These are phyloP conservation scores for Hesperophylax magnus DNA, from an alignment of 1,140 invertebrate species.

Conservation along the genomic window DNA sequence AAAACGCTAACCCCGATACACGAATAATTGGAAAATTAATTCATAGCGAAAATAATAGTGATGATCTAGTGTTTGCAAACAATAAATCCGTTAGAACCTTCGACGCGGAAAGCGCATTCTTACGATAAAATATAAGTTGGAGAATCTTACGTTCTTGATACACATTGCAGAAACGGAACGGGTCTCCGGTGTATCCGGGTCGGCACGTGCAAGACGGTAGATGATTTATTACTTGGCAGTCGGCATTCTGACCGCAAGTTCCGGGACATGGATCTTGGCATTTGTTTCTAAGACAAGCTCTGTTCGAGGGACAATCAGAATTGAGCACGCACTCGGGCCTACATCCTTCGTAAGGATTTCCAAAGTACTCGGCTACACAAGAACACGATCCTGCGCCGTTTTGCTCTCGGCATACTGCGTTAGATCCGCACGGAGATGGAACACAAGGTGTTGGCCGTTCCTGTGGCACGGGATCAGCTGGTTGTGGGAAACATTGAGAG, in stretches of 20 bases:
- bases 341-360: constrained; percentile 82
- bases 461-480: constrained; percentile 59
- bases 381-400: constrained; percentile 82
- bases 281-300: constrained; percentile 79
- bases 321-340: constrained; percentile 81
- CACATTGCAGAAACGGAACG: constrained; percentile 75
- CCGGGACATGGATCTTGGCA: constrained; percentile 81
- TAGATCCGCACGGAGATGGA: constrained; percentile 84
- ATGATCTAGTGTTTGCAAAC: too few relatives aligned
- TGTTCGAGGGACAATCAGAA: constrained; percentile 78
- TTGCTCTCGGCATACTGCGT: constrained; percentile 83
- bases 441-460: constrained; percentile 75
- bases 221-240: constrained; percentile 83
- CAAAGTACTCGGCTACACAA: constrained; percentile 80
- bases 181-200: constrained; percentile 80
- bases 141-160: constrained; percentile 71
- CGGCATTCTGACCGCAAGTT: constrained; percentile 81
- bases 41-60: too few relatives aligned
- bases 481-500: constrained; percentile 70
- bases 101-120: too few relatives aligned
- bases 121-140: too few relatives aligned
- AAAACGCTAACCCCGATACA: too few relatives aligned
- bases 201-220: constrained; percentile 82
- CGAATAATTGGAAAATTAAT: too few relatives aligned
- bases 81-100: too few relatives aligned